These are phyloP conservation scores for Heterodera filipjevi DNA, from an alignment of 2,888 invertebrate species.

Conservation along the genomic window DNA sequence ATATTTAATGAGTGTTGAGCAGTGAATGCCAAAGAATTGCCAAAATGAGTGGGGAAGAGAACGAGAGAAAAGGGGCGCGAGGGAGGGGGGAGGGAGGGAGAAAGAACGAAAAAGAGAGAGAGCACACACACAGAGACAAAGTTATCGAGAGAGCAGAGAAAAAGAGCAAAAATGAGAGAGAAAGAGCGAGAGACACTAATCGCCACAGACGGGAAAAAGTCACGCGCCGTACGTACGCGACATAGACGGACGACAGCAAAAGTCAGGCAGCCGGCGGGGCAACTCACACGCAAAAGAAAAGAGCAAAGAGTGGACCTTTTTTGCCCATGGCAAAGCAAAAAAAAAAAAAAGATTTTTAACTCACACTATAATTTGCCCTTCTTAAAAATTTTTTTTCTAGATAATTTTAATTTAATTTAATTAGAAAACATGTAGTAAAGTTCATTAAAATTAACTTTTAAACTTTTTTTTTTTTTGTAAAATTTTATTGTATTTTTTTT, in stretches of 20 bases:
- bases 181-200: neutral
- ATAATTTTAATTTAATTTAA: too few species aligned
- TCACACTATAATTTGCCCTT: too few species aligned
- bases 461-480: too few species aligned
- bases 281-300: neutral
- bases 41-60: neutral
- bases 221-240: neutral
- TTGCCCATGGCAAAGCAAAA: neutral
- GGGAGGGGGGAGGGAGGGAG: neutral
- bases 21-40: too few species aligned
- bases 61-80: neutral
- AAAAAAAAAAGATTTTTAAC: too few species aligned
- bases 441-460: too few species aligned
- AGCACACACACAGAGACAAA: too few species aligned
- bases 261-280: neutral
- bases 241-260: neutral
- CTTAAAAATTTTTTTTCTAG: too few species aligned
- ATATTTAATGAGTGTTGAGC: too few species aligned
- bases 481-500: too few species aligned
- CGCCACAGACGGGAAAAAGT: neutral
- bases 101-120: neutral
- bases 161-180: neutral
- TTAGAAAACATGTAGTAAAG: too few species aligned
- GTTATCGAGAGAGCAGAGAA: neutral
- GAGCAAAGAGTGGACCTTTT: neutral